Evolutionary conservation across 1,140 invertebrate species (phyloP), one percentile per base, ranked within the genome.

Genomic region (Zaprionus camerounensis): DNA sequence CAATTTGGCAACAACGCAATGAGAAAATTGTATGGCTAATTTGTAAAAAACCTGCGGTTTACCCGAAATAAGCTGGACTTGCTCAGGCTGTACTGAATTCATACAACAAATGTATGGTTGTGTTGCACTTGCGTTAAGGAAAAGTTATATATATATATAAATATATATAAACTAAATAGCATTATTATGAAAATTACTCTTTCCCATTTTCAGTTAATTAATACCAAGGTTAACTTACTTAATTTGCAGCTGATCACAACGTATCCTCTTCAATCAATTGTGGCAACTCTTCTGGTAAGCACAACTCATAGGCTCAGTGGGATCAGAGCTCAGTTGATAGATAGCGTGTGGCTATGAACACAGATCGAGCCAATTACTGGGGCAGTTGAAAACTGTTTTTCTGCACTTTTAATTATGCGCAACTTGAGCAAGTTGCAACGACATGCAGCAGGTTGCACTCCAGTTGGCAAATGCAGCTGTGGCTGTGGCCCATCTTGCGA

Each of bases 331-430:
- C 34, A 58, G 20, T 22, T 70, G 70, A 65, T 81, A 51, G 71
- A 65, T 69, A 59, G 46, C 26, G 12, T 38, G 13, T 38, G 5
- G 51, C 22, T 46, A 38, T 57, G 49, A 11, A 34, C 61, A 73
- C 44, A 81, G 76, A 71, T 80, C 53, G 41, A 57, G 59, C 73
- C 77, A 79, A 77, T 84, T 82, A 84, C 51, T 65, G 78, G 78
- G 68, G 59, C 24, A 28, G 59, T 56, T 65, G 34, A n/a, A 65
- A 71, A 71, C 53, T 53, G 73, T 71, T 71, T 71, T 78, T 74
- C 78, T 69, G 46, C 46, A 81, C 82, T 78, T 84, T 82, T 84
- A 84, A 84, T 84, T 84, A 84, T 84, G 81, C 81, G 56, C 61
- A 58, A 78, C 82, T 77, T 63, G 72, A 70, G 72, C 66, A 75